Conservation (phyloP, 2,113 vertebrate genomes). For the Albula goreensis region DNA sequence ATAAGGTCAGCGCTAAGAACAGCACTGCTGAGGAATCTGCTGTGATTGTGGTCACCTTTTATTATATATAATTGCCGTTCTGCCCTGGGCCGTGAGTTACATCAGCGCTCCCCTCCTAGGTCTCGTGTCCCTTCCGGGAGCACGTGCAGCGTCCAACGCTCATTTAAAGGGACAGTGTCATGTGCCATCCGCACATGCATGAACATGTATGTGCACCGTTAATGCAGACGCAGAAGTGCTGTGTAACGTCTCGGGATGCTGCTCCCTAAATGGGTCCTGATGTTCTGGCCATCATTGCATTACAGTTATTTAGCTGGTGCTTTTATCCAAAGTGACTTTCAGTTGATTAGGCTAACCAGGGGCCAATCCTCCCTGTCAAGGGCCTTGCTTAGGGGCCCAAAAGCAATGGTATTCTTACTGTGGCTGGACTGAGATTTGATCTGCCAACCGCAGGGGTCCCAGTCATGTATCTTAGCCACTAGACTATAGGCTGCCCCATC, state of each 20-base stretch:
- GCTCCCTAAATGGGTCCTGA: background rate
- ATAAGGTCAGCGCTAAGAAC: constrained; percentile 23
- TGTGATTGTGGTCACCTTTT: constrained; percentile 36
- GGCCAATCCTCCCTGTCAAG: no score
- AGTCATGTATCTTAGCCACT: no score
- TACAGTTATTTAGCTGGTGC: no score
- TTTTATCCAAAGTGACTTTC: no score
- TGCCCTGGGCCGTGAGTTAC: background rate
- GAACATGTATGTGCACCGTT: no score
- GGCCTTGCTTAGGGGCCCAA: no score
- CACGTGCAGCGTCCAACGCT: background rate
- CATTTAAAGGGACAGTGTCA: background rate
- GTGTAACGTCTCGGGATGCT: background rate
- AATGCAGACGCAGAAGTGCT: background rate
- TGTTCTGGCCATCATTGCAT: background rate
- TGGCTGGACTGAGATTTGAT: no score
- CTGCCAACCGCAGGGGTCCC: no score
- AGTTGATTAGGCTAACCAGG: no score
- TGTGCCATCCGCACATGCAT: no score
- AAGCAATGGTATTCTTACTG: no score
- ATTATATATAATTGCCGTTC: background rate
- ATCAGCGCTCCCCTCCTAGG: background rate
- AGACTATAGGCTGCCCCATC: no score
- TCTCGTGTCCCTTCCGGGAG: background rate
- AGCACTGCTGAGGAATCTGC: constrained; percentile 5